Evolutionary conservation across 2,888 invertebrate genomes (phyloP).

Genomic region (Thelaira solivaga): DNA sequence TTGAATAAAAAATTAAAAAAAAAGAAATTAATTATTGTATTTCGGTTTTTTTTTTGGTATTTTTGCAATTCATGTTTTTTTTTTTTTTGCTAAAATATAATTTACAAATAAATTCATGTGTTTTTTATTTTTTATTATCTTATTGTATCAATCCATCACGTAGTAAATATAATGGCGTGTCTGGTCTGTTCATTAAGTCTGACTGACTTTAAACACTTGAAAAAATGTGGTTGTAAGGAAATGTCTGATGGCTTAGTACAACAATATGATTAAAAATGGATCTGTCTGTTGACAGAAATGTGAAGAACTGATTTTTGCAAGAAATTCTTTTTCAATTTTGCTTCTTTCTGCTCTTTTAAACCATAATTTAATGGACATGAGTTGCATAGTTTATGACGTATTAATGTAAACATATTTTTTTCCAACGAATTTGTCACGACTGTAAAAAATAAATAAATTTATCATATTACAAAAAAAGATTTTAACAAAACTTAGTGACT

Average conservation of each 20-base stretch:
- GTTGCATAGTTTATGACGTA: neutral
- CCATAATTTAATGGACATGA: neutral
- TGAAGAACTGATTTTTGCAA: neutral
- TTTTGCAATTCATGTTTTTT: constrained; percentile 3
- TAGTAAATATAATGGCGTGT: constrained; percentile 53
- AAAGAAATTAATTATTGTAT: too few species aligned
- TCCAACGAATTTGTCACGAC: neutral
- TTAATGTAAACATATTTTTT: neutral
- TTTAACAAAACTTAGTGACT: too few species aligned
- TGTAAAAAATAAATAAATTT: neutral
- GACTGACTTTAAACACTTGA: neutral
- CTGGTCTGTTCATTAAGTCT: constrained; percentile 15
- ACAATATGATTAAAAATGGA: constrained; percentile 21
- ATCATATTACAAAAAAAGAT: too few species aligned
- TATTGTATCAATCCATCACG: constrained; percentile 69
- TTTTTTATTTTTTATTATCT: constrained; percentile 60
- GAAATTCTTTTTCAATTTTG: neutral
- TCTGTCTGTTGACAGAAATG: constrained; percentile 7
- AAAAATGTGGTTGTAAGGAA: neutral
- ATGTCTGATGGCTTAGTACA: neutral
- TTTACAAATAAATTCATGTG: constrained; percentile 32
- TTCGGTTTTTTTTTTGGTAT: neutral
- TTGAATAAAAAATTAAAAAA: constrained; percentile 1
- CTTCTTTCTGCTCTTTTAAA: neutral
- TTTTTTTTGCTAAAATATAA: constrained; percentile 13